A percentile compares a stretch with the other conserved stretches of the same genome.
Conservation (phyloP, 2,113 vertebrate genomes). For the Accipiter virgatus region DNA sequence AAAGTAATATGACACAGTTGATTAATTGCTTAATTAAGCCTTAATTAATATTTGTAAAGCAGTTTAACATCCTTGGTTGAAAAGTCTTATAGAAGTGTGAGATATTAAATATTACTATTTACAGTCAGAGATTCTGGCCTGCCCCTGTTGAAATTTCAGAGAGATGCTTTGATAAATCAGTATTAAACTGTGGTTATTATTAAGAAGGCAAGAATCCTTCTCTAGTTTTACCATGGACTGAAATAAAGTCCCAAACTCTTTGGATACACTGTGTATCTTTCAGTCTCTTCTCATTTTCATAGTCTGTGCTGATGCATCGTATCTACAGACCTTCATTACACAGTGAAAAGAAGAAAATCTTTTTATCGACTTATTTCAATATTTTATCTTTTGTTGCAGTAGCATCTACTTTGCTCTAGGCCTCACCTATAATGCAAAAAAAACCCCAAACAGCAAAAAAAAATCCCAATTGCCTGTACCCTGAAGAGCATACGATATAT, state of each 20-base stretch:
- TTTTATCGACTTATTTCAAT: not conserved
- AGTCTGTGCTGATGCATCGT: not conserved
- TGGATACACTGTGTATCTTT: not conserved
- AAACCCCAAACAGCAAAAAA: not conserved
- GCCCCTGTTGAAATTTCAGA: conserved; percentile 7
- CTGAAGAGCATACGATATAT: conserved; percentile 52
- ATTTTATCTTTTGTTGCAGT: not conserved
- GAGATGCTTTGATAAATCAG: conserved; percentile 8
- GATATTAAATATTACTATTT: conserved; percentile 53
- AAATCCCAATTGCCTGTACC: not conserved
- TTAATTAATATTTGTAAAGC: conserved; percentile 71
- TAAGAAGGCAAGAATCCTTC: not conserved
- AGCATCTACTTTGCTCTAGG: not conserved
- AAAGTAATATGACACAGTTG: conserved; percentile 63
- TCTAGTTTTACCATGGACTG: not conserved
- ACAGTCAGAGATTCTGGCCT: not conserved
- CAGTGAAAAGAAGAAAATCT: not conserved
- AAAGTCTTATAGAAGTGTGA: conserved; percentile 14
- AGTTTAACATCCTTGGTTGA: conserved; percentile 55
- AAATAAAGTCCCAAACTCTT: not conserved
- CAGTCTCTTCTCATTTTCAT: not conserved
- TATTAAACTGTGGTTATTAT: not conserved
- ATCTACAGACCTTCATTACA: not conserved
- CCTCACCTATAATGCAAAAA: not conserved
- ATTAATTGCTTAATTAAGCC: conserved; percentile 69